Evolutionary conservation across 2,888 invertebrate genomes (phyloP), one percentile per base, ranked within the genome.

Genomic region (Oithona nana): DNA sequence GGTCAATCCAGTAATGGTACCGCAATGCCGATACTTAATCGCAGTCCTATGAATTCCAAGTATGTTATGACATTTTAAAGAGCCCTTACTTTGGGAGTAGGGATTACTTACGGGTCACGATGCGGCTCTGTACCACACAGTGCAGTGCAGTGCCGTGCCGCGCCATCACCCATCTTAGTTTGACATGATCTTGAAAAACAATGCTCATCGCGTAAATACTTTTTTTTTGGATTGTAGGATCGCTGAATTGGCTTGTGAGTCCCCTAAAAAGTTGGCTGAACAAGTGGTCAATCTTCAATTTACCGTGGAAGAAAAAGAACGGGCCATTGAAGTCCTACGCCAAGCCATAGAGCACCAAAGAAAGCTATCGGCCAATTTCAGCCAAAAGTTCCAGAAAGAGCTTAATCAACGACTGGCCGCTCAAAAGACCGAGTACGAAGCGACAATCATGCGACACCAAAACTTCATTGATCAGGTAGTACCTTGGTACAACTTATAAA

Each of bases 391-490:
- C 22, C 57, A 57, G 31, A 57, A 57, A 31, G 57, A 57, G 39
- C 31, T 57, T n/a, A 31, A 57, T 16, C 57, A 57, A 11, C n/a
- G 57, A 22, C 22, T 57, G 39, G 39, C 30, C 6, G 22, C 22
- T 20, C 57, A 57, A 30, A 57, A 57, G 31, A 22, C 20, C 22
- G 57, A 57, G 20, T 57, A 57, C 22, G 57, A 57, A n/a, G 30
- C 57, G 20, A 39, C 57, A 1, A 31, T 57, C 8, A n/a, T 20
- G 6, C 30, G 57, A 13, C 57, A 57, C 31, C 57, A 57, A 57
- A 57, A 29, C 31, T 57, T 57, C 26, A 57, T 57, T 16, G 57
- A 57, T 30, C 57, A 57, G 39, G 39, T 39, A 39, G n/a, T n/a
- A n/a, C n/a, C n/a, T n/a, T n/a, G n/a, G n/a, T n/a, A n/a, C n/a